Evolutionary conservation across 2,113 vertebrate genomes (phyloP).

Genomic region (Buteo buteo): DNA sequence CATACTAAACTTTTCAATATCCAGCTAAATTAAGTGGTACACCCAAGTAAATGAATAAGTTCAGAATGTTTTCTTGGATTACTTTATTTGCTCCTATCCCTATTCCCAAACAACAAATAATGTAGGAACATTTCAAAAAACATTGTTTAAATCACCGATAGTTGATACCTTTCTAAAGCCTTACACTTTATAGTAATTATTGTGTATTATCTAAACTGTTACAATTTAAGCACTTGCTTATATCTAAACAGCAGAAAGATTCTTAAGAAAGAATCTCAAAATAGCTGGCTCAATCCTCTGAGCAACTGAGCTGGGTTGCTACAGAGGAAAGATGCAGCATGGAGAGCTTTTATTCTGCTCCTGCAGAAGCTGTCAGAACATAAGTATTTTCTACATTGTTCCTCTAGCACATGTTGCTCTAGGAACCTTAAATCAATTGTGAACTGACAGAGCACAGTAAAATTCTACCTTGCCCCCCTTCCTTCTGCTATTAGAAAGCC

Average conservation of each 20-base stretch:
- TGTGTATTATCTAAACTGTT: not conserved
- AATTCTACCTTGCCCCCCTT: not conserved
- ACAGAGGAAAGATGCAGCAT: not conserved
- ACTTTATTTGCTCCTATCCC: not conserved
- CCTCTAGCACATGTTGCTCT: not conserved
- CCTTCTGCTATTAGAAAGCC: not conserved
- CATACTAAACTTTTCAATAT: not conserved
- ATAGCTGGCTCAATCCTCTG: not conserved
- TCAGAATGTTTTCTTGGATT: not conserved
- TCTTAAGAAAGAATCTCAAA: not conserved
- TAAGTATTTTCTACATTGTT: not conserved
- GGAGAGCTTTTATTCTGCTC: not conserved
- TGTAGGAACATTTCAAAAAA: not conserved
- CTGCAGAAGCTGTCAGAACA: slow-evolving; percentile 16
- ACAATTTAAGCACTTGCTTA: not conserved
- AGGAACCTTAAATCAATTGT: slow-evolving; percentile 36
- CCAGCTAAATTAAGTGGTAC: not conserved
- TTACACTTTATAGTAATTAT: not conserved
- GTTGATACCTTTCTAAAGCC: not conserved
- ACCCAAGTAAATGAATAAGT: not conserved
- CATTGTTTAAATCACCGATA: not conserved
- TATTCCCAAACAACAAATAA: not conserved
- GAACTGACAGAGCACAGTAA: not conserved
- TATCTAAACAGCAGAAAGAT: not conserved
- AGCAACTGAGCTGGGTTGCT: not conserved